A percentile compares a stretch with the other conserved stretches of the same genome.
Evolutionary conservation across 2,797 vertebrate genomes (phyloP).

Genomic region (Sebastes taczanowskii): DNA sequence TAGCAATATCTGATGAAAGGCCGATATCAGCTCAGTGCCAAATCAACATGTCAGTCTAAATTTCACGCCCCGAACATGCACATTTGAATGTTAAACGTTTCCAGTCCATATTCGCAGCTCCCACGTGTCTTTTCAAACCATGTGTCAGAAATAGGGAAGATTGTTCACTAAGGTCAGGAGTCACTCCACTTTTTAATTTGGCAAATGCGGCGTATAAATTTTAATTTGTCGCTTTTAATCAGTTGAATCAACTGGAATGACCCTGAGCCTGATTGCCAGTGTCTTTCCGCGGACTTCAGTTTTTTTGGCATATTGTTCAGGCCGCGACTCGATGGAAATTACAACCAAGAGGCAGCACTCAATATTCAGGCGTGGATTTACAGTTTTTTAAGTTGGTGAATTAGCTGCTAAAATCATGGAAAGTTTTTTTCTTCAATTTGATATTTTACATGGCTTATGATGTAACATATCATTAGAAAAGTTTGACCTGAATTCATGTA

Average conservation of each 20-base stretch:
- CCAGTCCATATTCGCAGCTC: not conserved
- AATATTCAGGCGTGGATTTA: not conserved
- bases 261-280: conserved; percentile 52
- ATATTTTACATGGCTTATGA: not conserved
- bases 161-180: conserved; percentile 57
- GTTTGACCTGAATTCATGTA: not conserved
- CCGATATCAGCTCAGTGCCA: not conserved
- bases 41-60: conserved; percentile 9
- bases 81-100: conserved; percentile 1
- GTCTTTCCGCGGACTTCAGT: conserved; percentile 24
- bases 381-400: not conserved
- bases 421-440: not conserved
- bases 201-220: conserved; percentile 64
- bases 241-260: conserved; percentile 70
- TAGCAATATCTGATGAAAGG: not conserved
- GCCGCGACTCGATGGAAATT: conserved; percentile 9
- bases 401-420: not conserved
- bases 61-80: not conserved
- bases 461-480: not conserved
- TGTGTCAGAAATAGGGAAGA: conserved; percentile 23
- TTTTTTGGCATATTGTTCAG: conserved; percentile 27
- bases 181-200: conserved; percentile 57
- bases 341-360: conserved; percentile 1
- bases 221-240: conserved; percentile 70
- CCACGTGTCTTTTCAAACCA: not conserved